Base-by-base conservation (phyloP, 2,113 vertebrate genomes). In the Erythrocercus mccallii region DNA sequence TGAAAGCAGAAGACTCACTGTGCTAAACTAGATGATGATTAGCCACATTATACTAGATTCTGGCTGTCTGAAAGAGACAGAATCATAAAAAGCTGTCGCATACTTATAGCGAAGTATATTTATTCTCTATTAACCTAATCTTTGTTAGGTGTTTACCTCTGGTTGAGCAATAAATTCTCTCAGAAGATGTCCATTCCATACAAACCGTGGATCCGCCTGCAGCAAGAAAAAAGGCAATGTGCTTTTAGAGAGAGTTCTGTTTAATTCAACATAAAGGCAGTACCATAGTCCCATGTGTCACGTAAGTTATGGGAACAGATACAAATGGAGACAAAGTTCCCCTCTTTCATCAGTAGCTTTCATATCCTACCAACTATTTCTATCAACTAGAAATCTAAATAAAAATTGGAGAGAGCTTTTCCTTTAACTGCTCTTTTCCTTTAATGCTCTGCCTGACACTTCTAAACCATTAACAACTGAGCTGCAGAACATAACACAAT, bases 121-220 rank as follows among this genome's bases (percentile, higher is more conserved):
- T 2, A 0, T 25, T 23, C 31, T 50, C 33, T 73, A 42, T 64
- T 53, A 89, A 42, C 24, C 37, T 12, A 69, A 73, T 24, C 2
- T 56, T 37, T 62, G 37, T 5, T 6, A 31, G 33, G 20, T n/a
- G 9, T 11, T 98, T 96, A 99, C 99, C 99, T 99, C 99, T 33
- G 99, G 99, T 86, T 99, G 99, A 70, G 99, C 97, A 81, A 98
- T 97, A 97, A 99, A 98, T 86, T 99, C 99, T 96, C 99, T 97
- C 45, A 99, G 97, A 87, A 99, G 98, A 83, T 99, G 98, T 33
- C 99, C 98, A 11, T 99, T 99, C 99, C 99, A 99, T 4, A 99
- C 99, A 94, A 99, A 99, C 35, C 99, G 98, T 90, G 98, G 99
- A 96, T 99, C 99, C 83, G 99, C 99, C 99, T 99, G 72, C 17